Percentiles rank a stretch among this genome's conserved stretches.
phyloP scores from a whole-genome alignment of 2,888 invertebrate species.

The Cybosia mesomella region DNA sequence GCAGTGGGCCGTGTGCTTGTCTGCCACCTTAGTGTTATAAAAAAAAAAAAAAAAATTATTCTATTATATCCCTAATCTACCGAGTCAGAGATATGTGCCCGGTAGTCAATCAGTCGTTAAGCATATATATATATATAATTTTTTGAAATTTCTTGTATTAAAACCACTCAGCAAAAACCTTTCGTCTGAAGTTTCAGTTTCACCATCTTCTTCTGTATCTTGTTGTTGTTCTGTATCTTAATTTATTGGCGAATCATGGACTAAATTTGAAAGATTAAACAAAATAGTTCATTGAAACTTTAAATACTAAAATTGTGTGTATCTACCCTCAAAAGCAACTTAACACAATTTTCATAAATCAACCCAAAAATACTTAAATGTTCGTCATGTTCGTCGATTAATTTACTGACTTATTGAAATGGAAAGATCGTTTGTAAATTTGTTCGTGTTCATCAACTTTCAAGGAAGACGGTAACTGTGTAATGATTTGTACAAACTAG shows the following conservation, averaged over 20 bases:
- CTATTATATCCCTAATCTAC: not conserved
- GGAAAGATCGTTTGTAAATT: no score
- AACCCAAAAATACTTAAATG: not conserved
- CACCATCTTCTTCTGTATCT: no score
- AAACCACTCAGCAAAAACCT: not conserved
- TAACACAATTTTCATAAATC: no score
- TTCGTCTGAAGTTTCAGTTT: no score
- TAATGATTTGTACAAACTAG: not conserved
- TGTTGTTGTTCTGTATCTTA: not conserved
- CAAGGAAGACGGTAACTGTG: not conserved
- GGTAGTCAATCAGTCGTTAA: not conserved
- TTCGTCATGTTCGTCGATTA: not conserved
- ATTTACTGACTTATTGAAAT: not conserved
- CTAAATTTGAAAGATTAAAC: no score
- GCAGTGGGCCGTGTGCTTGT: no score
- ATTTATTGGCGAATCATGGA: not conserved
- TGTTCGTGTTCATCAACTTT: no score
- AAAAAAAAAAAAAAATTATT: not conserved
- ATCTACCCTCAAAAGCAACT: not conserved
- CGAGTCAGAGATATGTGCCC: not conserved
- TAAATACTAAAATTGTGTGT: no score
- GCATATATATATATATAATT: no score
- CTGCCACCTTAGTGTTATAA: no score
- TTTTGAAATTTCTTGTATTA: no score
- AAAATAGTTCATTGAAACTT: no score